These are phyloP conservation scores for Carollia perspicillata DNA, from an alignment of 2,113 vertebrate species.

Conservation along the genomic window DNA sequence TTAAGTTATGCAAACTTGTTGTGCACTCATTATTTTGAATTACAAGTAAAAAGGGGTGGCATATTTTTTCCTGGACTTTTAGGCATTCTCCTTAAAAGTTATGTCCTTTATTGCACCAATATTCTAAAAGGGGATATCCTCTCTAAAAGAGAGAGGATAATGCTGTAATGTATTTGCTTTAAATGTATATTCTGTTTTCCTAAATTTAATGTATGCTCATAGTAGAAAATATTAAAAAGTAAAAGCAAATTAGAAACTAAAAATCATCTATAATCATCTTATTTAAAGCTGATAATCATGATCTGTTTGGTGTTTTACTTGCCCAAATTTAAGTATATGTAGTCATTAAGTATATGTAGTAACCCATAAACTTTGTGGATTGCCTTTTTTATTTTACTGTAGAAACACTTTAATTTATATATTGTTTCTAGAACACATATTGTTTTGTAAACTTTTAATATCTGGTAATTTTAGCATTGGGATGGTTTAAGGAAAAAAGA, in stretches of 20 bases:
- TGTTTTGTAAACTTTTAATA: constrained; percentile 10
- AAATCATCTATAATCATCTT: background rate
- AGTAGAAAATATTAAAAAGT: background rate
- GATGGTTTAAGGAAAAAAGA: background rate
- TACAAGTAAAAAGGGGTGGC: background rate
- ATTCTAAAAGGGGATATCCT: background rate
- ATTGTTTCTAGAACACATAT: background rate
- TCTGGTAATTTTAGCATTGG: background rate
- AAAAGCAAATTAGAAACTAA: background rate
- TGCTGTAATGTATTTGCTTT: background rate
- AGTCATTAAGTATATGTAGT: background rate
- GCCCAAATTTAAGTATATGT: background rate
- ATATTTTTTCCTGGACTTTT: background rate
- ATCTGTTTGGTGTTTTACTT: background rate
- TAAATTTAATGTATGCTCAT: background rate
- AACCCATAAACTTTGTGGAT: background rate
- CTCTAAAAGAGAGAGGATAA: background rate
- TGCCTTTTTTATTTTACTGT: background rate
- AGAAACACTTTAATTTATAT: background rate
- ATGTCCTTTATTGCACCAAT: background rate
- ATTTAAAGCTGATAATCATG: background rate
- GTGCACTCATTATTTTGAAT: background rate
- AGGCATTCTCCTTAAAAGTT: background rate
- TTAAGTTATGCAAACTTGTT: background rate
- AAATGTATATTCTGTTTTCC: no score